Conservation (phyloP, 2,113 vertebrate species). For the Lucifuga dentata region DNA sequence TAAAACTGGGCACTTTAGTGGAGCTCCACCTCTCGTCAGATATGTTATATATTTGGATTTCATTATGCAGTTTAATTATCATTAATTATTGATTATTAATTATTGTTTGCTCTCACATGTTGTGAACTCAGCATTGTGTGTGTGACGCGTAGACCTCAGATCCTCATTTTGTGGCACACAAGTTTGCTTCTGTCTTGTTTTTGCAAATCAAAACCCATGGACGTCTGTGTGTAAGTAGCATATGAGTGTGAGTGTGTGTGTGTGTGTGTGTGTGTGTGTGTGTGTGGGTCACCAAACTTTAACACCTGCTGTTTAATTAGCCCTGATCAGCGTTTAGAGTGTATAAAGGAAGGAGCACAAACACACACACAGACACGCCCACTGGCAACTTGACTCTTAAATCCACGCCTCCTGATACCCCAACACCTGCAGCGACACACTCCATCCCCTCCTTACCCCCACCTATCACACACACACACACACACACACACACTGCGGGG, state of each 20-base stretch:
- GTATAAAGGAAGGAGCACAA: not conserved
- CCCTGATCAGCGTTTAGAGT: conserved; percentile 24
- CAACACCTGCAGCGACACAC: conserved; percentile 62
- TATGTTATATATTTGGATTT: too few relatives aligned
- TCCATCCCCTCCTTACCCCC: conserved; percentile 26
- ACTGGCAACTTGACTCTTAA: conserved; percentile 42
- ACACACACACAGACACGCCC: conserved; percentile 17
- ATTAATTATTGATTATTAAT: too few relatives aligned
- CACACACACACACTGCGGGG: conserved; percentile 19
- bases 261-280: conserved; percentile 24
- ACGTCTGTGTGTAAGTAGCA: conserved; percentile 7
- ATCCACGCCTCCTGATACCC: conserved; percentile 30
- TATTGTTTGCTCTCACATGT: too few relatives aligned
- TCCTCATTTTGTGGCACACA: too few relatives aligned
- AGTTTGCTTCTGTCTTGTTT: too few relatives aligned
- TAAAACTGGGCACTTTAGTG: too few relatives aligned
- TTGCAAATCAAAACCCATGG: too few relatives aligned
- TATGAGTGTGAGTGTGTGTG: too few relatives aligned
- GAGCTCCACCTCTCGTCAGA: too few relatives aligned
- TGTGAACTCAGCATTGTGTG: too few relatives aligned
- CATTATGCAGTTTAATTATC: too few relatives aligned
- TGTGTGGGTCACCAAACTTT: conserved; percentile 15
- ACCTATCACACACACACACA: conserved; percentile 18
- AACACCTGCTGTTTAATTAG: conserved; percentile 47
- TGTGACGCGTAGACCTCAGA: too few relatives aligned